A percentile compares a stretch with the other conserved stretches of the same genome.
These are phyloP conservation scores for Sebastes kiyomatsui DNA, from an alignment of 2,797 vertebrate genomes.

Conservation along the genomic window DNA sequence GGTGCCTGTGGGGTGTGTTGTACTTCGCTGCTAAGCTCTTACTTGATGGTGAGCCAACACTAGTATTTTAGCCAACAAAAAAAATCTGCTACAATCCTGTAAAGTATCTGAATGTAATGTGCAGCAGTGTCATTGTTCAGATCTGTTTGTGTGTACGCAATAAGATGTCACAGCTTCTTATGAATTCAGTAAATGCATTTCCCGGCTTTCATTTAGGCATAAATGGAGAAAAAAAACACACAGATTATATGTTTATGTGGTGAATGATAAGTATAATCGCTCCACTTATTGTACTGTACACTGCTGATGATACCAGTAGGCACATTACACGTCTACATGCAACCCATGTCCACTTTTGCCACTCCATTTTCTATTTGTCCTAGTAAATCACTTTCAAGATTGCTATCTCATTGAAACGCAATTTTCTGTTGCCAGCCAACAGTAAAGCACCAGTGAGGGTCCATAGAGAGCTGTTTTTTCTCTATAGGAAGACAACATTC, in stretches of 20 bases:
- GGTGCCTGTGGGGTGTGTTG: neutral
- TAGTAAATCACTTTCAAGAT: slow-evolving; percentile 31
- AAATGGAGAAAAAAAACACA: neutral
- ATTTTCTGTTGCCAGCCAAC: neutral
- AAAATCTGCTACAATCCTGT: neutral
- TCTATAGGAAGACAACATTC: neutral
- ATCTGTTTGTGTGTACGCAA: neutral
- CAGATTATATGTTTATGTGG: neutral
- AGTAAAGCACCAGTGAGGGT: neutral
- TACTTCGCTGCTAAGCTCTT: slow-evolving; percentile 6
- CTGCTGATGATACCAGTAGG: neutral
- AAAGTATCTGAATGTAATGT: neutral
- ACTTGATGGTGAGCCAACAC: slow-evolving; percentile 6
- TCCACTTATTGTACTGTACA: neutral
- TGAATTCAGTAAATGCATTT: neutral
- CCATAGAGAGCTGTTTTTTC: neutral
- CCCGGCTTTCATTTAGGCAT: neutral
- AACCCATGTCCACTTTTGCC: slow-evolving; percentile 4
- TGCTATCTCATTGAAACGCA: neutral
- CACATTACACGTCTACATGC: neutral
- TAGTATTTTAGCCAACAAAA: neutral
- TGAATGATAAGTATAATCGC: neutral
- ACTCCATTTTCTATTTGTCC: slow-evolving; percentile 23
- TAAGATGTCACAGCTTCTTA: neutral
- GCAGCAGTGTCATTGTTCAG: neutral